Percentiles rank a stretch among this genome's conserved stretches.
Conservation (phyloP, 2,113 vertebrate species). For the Carassius auratus region DNA sequence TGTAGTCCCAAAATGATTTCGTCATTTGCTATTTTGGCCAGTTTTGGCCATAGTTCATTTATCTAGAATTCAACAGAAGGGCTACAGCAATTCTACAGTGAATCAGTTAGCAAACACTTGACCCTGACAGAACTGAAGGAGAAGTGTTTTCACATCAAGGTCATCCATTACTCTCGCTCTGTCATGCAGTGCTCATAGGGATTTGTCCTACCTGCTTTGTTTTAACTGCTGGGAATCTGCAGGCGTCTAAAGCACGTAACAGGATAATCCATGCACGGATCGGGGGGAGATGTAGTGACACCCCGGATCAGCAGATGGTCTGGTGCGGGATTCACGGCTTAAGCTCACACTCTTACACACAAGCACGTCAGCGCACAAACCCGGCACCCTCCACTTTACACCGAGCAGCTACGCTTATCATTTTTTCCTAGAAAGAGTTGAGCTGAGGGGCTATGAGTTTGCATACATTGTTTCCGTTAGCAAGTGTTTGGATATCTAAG, state of each 20-base stretch:
- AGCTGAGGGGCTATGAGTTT: background rate
- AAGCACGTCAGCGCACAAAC: background rate
- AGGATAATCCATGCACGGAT: slow-evolving; percentile 58
- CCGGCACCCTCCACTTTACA: background rate
- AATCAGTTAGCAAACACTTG: background rate
- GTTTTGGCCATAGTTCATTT: background rate
- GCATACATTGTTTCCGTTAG: background rate
- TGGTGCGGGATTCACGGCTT: slow-evolving; percentile 28
- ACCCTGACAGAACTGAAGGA: background rate
- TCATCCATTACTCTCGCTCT: background rate
- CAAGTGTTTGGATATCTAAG: background rate
- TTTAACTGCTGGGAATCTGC: slow-evolving; percentile 52
- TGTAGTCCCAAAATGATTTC: background rate
- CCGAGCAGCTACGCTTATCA: background rate
- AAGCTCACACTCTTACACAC: slow-evolving; percentile 30
- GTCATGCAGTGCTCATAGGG: slow-evolving; percentile 15
- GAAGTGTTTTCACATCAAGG: background rate
- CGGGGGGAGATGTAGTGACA: slow-evolving; percentile 47
- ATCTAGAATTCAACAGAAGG: background rate
- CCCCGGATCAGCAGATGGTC: slow-evolving; percentile 53
- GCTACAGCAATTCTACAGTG: background rate
- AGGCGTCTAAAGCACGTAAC: slow-evolving; percentile 48
- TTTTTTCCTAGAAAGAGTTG: slow-evolving; percentile 8
- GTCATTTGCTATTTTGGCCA: background rate
- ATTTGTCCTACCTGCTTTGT: slow-evolving; percentile 50